Percentiles rank a stretch among this genome's conserved stretches.
Evolutionary conservation across 2,113 vertebrate genomes (phyloP).

Genomic region (Hoplias malabaricus): DNA sequence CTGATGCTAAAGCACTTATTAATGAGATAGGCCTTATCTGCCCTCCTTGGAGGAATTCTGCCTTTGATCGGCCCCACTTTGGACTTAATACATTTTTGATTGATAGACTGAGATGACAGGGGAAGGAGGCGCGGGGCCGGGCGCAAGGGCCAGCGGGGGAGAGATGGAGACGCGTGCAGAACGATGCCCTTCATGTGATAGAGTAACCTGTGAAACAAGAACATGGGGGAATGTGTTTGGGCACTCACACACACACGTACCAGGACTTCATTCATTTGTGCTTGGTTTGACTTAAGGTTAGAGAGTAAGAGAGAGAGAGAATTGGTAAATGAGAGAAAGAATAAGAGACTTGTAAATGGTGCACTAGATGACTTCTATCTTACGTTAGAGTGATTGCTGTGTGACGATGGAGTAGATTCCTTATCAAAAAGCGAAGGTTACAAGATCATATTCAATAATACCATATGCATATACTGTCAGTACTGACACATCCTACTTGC

Average conservation of each 20-base stretch:
- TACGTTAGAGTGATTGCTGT: conserved; percentile 47
- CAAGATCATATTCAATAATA: conserved; percentile 74
- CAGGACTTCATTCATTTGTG: conserved; percentile 65
- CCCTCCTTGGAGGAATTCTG: conserved; percentile 81
- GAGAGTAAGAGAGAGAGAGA: conserved; percentile 66
- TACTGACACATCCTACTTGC: conserved; percentile 24
- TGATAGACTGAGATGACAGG: conserved; percentile 80
- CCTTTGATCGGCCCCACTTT: conserved; percentile 79
- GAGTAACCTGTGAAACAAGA: conserved; percentile 62
- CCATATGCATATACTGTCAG: conserved; percentile 63
- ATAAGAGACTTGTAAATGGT: conserved; percentile 35
- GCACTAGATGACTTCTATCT: conserved; percentile 60
- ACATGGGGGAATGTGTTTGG: conserved; percentile 45
- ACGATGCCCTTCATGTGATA: conserved; percentile 71
- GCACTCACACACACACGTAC: conserved; percentile 12
- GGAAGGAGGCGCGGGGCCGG: conserved; percentile 61
- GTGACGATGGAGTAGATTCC: conserved; percentile 21
- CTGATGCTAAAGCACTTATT: conserved; percentile 81
- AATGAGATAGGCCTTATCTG: conserved; percentile 83
- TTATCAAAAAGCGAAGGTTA: conserved; percentile 28
- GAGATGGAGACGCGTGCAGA: conserved; percentile 61
- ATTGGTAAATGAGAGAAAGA: conserved; percentile 38
- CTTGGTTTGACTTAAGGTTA: conserved; percentile 62
- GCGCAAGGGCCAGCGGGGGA: conserved; percentile 38
- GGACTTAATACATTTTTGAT: conserved; percentile 84